Conservation (phyloP, 2,113 vertebrate species). For the Heterochromis multidens region DNA sequence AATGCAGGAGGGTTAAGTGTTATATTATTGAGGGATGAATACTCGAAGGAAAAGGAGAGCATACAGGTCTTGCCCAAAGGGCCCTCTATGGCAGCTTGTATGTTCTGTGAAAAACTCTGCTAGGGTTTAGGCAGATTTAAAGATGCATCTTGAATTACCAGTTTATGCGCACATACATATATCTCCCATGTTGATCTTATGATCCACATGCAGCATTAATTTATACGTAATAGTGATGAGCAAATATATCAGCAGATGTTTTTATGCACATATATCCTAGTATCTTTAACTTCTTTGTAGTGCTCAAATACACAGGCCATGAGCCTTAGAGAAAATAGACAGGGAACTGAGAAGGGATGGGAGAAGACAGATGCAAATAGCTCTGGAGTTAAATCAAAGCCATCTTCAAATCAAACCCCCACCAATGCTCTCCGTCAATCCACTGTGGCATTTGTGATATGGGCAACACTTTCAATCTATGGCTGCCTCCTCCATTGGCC, state of each 20-base stretch:
- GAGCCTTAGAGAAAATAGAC: not conserved
- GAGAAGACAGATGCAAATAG: constrained; percentile 55
- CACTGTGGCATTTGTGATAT: constrained; percentile 72
- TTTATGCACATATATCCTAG: not conserved
- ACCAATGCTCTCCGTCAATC: constrained; percentile 58
- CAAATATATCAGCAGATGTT: not conserved
- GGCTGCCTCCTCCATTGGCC: constrained; percentile 65
- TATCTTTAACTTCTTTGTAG: not conserved
- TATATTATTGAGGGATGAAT: constrained; percentile 72
- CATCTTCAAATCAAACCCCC: constrained; percentile 64
- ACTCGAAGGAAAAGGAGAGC: constrained; percentile 42
- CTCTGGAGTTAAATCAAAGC: constrained; percentile 71
- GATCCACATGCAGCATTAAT: not conserved
- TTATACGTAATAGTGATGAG: not conserved
- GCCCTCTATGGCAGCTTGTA: constrained; percentile 48
- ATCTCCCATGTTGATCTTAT: not conserved
- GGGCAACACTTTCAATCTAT: constrained; percentile 71
- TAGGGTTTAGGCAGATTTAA: constrained; percentile 26
- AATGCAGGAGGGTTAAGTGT: constrained; percentile 66
- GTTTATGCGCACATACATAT: constrained; percentile 24
- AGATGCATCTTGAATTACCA: constrained; percentile 43
- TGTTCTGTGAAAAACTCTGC: constrained; percentile 45
- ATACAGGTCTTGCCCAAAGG: constrained; percentile 61
- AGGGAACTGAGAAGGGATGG: not conserved
- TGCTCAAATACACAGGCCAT: not conserved